These are phyloP conservation scores for Dryadula phaetusa DNA, from an alignment of 2,888 invertebrate genomes.

Conservation along the genomic window DNA sequence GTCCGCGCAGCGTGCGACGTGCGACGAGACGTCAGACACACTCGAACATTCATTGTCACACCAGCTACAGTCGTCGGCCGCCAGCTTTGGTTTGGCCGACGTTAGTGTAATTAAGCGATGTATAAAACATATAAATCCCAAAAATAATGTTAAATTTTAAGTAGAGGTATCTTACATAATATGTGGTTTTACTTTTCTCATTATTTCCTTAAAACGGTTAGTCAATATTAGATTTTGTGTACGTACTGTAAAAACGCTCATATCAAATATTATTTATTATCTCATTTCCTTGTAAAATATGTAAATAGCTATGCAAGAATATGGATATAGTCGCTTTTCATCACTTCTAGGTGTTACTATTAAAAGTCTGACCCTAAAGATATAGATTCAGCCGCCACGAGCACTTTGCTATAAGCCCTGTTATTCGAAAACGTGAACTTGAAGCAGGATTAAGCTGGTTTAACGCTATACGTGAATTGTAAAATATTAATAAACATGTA, in stretches of 20 bases:
- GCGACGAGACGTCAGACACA: constrained; percentile 26
- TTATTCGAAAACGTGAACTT: constrained; percentile 2
- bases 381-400: constrained; percentile 14
- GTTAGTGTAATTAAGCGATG: constrained; percentile 21
- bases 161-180: constrained; percentile 22
- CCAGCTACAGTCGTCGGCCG: not conserved
- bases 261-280: constrained; percentile 78
- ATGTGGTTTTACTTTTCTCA: constrained; percentile 31
- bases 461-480: not conserved
- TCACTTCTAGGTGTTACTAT: constrained; percentile 22
- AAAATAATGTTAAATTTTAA: constrained; percentile 33
- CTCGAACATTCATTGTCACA: no score
- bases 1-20: no score
- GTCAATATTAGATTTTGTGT: constrained; percentile 47
- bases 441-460: constrained; percentile 4
- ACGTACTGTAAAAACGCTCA: constrained; percentile 75
- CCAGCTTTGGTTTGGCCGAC: not conserved
- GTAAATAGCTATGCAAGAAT: constrained; percentile 75
- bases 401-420: constrained; percentile 5
- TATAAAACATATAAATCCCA: constrained; percentile 33
- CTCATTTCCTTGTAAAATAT: constrained; percentile 80
- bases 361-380: constrained; percentile 18
- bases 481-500: not conserved
- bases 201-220: constrained; percentile 14
- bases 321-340: constrained; percentile 19